Conservation (phyloP, 2,797 vertebrate species). For the Calcarius lapponicus region DNA sequence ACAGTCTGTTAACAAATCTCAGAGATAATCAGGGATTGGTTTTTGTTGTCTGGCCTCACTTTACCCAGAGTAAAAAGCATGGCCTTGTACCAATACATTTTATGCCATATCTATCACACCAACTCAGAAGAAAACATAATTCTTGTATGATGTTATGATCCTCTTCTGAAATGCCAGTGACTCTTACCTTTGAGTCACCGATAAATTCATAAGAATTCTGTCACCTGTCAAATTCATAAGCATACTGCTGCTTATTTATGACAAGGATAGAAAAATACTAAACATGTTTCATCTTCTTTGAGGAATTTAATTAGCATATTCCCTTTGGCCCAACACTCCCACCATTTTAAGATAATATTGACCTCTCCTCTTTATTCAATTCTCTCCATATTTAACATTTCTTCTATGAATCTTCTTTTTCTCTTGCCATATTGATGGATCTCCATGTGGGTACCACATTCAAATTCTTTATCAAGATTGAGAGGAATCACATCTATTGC, state of each 20-base stretch:
- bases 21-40: background rate
- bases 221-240: background rate
- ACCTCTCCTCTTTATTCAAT: background rate
- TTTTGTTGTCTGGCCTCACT: background rate
- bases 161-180: background rate
- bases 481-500: background rate
- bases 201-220: background rate
- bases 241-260: background rate
- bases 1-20: background rate
- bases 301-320: background rate
- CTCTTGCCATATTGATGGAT: background rate
- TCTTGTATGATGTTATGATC: background rate
- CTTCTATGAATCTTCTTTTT: background rate
- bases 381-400: background rate
- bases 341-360: background rate
- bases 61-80: background rate
- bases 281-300: background rate
- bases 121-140: background rate
- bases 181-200: background rate
- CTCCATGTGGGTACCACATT: background rate
- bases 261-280: background rate
- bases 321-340: background rate
- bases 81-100: background rate
- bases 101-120: background rate
- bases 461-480: background rate